A percentile compares a stretch with the other conserved stretches of the same genome.
phyloP scores from a whole-genome alignment of 1,140 invertebrate species.

The Euwallacea similis region DNA sequence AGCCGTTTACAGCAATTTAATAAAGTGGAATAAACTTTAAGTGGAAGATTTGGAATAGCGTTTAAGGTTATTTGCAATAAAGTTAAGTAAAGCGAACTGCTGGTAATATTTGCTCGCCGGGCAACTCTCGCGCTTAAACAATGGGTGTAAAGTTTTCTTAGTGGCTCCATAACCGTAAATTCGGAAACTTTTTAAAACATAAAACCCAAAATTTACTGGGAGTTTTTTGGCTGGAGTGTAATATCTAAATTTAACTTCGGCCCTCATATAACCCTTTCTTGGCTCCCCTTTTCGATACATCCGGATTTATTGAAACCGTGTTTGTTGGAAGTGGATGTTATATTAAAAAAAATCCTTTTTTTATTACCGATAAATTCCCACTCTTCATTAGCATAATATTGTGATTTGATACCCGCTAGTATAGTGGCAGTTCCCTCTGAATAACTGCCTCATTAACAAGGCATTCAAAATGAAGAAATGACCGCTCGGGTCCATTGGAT shows the following conservation, averaged over 20 bases:
- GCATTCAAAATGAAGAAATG: conserved; percentile 33
- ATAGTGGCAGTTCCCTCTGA: conserved; percentile 21
- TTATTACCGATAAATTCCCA: conserved; percentile 11
- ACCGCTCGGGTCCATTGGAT: conserved; percentile 28
- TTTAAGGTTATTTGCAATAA: conserved; percentile 41
- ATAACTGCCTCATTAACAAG: conserved; percentile 33
- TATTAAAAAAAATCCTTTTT: background rate
- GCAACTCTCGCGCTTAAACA: conserved; percentile 36
- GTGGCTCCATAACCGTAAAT: conserved; percentile 42
- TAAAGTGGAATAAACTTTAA: conserved; percentile 39
- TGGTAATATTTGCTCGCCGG: conserved; percentile 34
- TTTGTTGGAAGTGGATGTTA: conserved; percentile 8
- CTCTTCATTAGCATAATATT: conserved; percentile 26
- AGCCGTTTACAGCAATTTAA: conserved; percentile 36
- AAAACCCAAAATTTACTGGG: conserved; percentile 45
- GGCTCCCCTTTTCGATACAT: conserved; percentile 47
- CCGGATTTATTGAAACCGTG: conserved; percentile 32
- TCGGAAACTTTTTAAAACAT: conserved; percentile 44
- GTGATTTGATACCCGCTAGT: conserved; percentile 21
- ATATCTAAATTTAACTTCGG: conserved; percentile 48
- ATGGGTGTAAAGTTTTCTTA: conserved; percentile 43
- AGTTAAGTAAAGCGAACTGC: conserved; percentile 37
- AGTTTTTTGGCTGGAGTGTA: conserved; percentile 39
- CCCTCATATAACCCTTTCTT: conserved; percentile 47
- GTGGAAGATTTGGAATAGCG: conserved; percentile 37